Evolutionary conservation across 92 coral and sea anemone species (phyloP), one percentile per base, ranked within the genome.

Genomic region (Porites cylindrica): DNA sequence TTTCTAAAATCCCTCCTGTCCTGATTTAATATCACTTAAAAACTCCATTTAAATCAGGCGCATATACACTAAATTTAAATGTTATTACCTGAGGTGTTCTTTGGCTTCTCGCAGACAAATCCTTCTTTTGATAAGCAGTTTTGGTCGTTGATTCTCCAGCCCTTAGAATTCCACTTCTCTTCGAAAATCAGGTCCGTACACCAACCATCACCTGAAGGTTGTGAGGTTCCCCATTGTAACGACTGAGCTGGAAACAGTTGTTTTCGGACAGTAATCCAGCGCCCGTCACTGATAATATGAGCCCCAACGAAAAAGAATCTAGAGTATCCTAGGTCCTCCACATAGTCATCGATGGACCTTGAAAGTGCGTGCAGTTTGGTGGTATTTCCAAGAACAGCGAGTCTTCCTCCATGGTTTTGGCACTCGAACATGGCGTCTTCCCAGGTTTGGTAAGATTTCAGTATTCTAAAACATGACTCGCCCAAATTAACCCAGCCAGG

Each of bases 121-220:
- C 90, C 91, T 16, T 17, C 70, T 14, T 13, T n/a, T 3, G 14
- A 51, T 11, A 59, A 29, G 61, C 96, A 93, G n/a, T 1, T 4
- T 53, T 43, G 86, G 56, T 93, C 96, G 62, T 93, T 93, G 16
- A 92, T 38, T 81, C 81, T 90, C 95, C 95, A 92, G 66, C 92
- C 90, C 20, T 76, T 60, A 13, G 84, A 79, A 17, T 14, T 69
- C 92, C 95, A 85, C 0, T 77, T 76, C 43, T 83, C 85, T 20
- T 76, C 88, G 16, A 66, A 80, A 23, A 92, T 75, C 71, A 92
- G 4, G 60, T 83, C 68, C 1, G 91, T 91, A 32, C 95, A 92
- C 77, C 75, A 29, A 1, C 93, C 95, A 47, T 92, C 95, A 1
- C 93, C 91, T 2, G 93, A 89, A 18, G 93, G 93, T 58, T 89